Evolutionary conservation across 2,113 vertebrate genomes (phyloP).

Genomic region (Macrotus californicus): DNA sequence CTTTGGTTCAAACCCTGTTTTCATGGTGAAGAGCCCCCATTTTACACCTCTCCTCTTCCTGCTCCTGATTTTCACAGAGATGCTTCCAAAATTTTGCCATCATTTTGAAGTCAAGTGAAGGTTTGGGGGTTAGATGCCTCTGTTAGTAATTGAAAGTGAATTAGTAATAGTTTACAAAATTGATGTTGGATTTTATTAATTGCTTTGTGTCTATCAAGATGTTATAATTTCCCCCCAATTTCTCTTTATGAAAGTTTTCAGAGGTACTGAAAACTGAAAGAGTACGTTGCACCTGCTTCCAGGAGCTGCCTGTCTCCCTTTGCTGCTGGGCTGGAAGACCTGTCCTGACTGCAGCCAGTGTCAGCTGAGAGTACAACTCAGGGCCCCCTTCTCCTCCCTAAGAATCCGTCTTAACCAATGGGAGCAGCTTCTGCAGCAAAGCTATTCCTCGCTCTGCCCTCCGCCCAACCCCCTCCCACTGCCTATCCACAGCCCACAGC

Average conservation of each 20-base stretch:
- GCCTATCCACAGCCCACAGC: not conserved
- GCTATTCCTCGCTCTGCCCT: not conserved
- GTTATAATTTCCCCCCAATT: not conserved
- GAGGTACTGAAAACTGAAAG: not conserved
- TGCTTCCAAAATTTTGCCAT: not conserved
- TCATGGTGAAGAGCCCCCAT: not conserved
- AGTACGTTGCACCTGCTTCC: no score
- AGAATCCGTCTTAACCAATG: not conserved
- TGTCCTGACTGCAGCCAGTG: not conserved
- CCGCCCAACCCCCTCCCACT: no score
- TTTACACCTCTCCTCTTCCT: not conserved
- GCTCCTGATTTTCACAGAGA: not conserved
- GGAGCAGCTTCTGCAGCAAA: not conserved
- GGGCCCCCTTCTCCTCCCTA: not conserved
- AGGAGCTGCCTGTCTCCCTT: not conserved
- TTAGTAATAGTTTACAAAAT: not conserved
- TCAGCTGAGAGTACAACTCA: not conserved
- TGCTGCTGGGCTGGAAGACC: not conserved
- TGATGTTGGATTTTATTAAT: not conserved
- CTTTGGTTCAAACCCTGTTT: not conserved
- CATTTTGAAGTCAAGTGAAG: not conserved
- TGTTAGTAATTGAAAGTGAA: not conserved
- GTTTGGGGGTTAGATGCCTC: not conserved
- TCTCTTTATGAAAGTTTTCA: not conserved
- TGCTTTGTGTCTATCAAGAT: not conserved